phyloP scores from a whole-genome alignment of 2,888 invertebrate species.

The Abrostola tripartita region DNA sequence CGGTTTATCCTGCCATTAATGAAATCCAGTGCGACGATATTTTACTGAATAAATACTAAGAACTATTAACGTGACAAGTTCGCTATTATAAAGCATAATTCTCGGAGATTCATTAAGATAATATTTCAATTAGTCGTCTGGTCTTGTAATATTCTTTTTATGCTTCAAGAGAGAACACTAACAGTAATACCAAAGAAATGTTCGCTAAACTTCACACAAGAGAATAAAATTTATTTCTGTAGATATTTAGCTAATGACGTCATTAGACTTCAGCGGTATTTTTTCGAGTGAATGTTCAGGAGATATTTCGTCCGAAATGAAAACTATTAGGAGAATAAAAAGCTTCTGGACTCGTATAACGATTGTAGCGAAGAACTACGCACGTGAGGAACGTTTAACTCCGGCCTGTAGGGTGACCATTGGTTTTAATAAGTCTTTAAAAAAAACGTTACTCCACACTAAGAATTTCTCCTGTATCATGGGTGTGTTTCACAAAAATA shows the following conservation, averaged over 20 bases:
- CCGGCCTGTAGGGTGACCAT: constrained; percentile 39
- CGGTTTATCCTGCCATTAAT: too few species aligned
- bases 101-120: too few species aligned
- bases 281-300: constrained; percentile 32
- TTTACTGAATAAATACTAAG: too few species aligned
- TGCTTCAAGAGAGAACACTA: not conserved
- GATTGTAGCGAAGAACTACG: constrained; percentile 48
- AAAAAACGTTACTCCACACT: too few species aligned
- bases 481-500: too few species aligned
- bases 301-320: constrained; percentile 34
- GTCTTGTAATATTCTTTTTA: too few species aligned
- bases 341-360: constrained; percentile 44
- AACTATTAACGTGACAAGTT: too few species aligned
- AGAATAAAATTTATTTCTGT: constrained; percentile 11
- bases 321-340: constrained; percentile 56
- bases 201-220: not conserved
- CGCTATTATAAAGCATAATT: too few species aligned
- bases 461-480: too few species aligned
- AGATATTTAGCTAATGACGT: constrained; percentile 36
- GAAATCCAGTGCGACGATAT: too few species aligned
- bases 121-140: too few species aligned
- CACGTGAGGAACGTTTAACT: constrained; percentile 57
- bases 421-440: constrained; percentile 4
- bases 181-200: constrained; percentile 1
- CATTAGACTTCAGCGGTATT: constrained; percentile 25